These are phyloP conservation scores for Serilophus lunatus DNA, from an alignment of 2,113 vertebrate species.

Conservation along the genomic window DNA sequence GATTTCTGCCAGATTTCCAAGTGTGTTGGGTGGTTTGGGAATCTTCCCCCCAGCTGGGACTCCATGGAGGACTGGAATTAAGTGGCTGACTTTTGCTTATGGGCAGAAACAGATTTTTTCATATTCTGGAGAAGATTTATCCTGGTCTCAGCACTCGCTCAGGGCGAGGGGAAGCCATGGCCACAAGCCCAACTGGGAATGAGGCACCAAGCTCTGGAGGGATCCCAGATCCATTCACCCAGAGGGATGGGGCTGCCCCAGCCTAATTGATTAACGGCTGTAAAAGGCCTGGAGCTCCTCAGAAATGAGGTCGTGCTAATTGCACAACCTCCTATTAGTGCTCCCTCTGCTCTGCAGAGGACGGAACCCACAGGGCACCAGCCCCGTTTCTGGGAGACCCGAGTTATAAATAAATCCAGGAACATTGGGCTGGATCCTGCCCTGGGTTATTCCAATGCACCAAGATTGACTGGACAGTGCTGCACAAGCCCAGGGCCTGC, in stretches of 20 bases:
- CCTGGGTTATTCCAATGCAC: background rate
- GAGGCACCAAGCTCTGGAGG: accelerated
- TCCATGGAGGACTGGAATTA: background rate
- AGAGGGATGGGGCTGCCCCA: background rate
- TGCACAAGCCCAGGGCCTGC: background rate
- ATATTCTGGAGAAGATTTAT: background rate
- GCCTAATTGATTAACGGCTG: background rate
- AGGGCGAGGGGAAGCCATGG: background rate
- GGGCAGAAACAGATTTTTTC: background rate
- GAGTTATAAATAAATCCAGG: background rate
- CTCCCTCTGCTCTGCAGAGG: background rate
- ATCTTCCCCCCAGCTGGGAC: background rate
- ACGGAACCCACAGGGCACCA: background rate
- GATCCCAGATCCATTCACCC: accelerated
- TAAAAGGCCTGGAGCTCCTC: background rate
- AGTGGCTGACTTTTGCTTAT: accelerated
- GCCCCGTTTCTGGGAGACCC: background rate
- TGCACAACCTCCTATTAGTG: background rate
- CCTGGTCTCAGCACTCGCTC: accelerated
- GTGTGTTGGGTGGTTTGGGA: background rate
- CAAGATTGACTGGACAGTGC: accelerated
- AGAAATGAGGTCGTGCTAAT: background rate
- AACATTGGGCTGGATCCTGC: background rate
- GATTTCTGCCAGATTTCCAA: background rate
- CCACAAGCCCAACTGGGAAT: background rate